Evolutionary conservation across 64 coral and sea anemone genomes (phyloP), one percentile per base, ranked within the genome.

Genomic region (Porites australiensis): DNA sequence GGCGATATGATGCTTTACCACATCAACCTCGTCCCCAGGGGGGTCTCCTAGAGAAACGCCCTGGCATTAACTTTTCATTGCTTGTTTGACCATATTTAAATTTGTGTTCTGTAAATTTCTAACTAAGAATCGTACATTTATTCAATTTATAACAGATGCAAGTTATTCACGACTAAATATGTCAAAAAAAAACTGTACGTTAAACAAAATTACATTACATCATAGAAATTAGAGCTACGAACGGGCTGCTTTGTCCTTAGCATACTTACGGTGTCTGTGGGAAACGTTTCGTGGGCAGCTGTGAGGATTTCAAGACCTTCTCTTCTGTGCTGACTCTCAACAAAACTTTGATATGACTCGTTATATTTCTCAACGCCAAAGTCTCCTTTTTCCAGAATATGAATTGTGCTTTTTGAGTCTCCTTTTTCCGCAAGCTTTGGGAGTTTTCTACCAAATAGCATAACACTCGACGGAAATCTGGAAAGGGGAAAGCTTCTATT

Each of bases 331-430:
- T 97, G 79, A 13, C 58, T 76, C 55, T 94, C 88, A 21, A 91
- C 71, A 87, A 97, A 97, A 55, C 74, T 86, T n/a, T 71, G 88
- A 22, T 97, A 97, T 50, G 92, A 92, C 77, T 77, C 54, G 74
- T 97, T 97, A 76, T 97, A 97, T 60, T 88, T 72, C 68, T 75
- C 73, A 16, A 65, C 75, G n/a, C 77, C 83, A 94, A 97, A 94
- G 12, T 60, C 75, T 16, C 95, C 95, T 21, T 94, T 97, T 44
- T 70, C 59, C 12, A 97, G 54, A 47, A 97, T 78, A 5, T 50
- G 48, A 12, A 97, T 23, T 70, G 82, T 93, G 11, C 50, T 61
- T 77, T 94, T 55, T 4, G 75, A 76, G 75, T 97, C 87, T 27
- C 88, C 95, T 27, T 1, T 70, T 53, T 70, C 19, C 2, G 92